Conservation (phyloP, 2,888 invertebrate genomes). For the Pyrrhia umbra region DNA sequence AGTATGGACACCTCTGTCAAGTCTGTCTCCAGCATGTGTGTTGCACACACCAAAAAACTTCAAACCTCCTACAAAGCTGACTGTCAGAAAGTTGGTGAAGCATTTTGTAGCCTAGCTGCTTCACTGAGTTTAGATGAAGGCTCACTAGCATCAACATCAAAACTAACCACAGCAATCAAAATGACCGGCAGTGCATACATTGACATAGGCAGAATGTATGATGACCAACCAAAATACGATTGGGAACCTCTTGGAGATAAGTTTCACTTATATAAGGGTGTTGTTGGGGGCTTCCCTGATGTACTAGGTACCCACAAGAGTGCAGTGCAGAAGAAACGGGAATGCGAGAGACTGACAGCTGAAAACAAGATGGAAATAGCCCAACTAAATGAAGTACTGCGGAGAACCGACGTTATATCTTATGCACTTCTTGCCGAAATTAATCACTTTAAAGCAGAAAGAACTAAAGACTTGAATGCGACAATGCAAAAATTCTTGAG, state of each 20-base stretch:
- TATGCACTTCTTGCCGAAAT: slow-evolving; percentile 98
- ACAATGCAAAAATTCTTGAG: slow-evolving; percentile 96
- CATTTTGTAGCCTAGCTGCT: slow-evolving; percentile 95
- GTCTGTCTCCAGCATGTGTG: slow-evolving; percentile 94
- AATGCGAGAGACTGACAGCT: slow-evolving; percentile 94
- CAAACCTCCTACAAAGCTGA: slow-evolving; percentile 96
- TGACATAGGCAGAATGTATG: slow-evolving; percentile 96
- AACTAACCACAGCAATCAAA: slow-evolving; percentile 94
- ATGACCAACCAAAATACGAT: slow-evolving; percentile 96
- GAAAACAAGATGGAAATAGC: slow-evolving; percentile 96
- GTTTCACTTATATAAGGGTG: slow-evolving; percentile 98
- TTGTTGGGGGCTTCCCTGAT: slow-evolving; percentile 97
- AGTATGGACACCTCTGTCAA: slow-evolving; percentile 97
- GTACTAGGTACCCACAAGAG: slow-evolving; percentile 97
- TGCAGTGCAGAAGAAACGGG: slow-evolving; percentile 96
- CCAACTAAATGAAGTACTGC: slow-evolving; percentile 94
- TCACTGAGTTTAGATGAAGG: slow-evolving; percentile 95
- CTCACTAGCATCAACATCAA: slow-evolving; percentile 91
- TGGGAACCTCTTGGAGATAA: slow-evolving; percentile 98
- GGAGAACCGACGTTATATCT: slow-evolving; percentile 97
- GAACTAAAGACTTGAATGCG: slow-evolving; percentile 95
- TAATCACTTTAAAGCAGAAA: slow-evolving; percentile 96
- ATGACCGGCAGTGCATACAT: slow-evolving; percentile 97
- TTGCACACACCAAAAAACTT: slow-evolving; percentile 96
- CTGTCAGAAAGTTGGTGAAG: slow-evolving; percentile 96